Evolutionary conservation across 2,113 vertebrate species (phyloP).

Genomic region (Octodon degus): DNA sequence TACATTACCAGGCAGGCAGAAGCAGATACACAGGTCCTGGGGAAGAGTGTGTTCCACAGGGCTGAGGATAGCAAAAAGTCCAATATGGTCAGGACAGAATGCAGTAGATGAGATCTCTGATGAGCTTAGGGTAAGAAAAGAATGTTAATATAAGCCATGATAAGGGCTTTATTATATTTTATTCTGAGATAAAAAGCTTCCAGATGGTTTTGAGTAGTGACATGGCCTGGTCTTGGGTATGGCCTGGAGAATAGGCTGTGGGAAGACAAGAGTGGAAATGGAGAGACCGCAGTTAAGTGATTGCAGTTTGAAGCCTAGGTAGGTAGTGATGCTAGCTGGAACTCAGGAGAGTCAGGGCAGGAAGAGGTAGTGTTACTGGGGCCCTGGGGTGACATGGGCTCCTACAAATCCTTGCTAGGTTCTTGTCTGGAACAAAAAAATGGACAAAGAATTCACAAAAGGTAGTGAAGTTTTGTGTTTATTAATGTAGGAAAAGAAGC

Average conservation of each 20-base stretch:
- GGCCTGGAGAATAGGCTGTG: background rate
- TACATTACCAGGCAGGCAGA: background rate
- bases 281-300: background rate
- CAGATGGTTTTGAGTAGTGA: background rate
- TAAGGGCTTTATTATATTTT: constrained; percentile 29
- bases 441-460: background rate
- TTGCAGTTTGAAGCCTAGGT: background rate
- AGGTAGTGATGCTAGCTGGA: too few species aligned
- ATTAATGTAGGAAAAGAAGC: background rate
- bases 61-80: background rate
- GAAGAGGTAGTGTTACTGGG: background rate
- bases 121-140: background rate
- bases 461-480: background rate
- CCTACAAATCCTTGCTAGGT: background rate
- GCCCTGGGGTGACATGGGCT: background rate
- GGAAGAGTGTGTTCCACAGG: background rate
- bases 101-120: background rate
- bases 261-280: background rate
- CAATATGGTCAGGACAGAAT: background rate
- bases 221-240: background rate
- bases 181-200: constrained; percentile 7
- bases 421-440: background rate
- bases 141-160: background rate
- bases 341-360: background rate
- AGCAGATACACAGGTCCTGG: background rate